These are phyloP conservation scores for Mactromeris polynyma DNA, from an alignment of 2,888 invertebrate species.

Conservation along the genomic window DNA sequence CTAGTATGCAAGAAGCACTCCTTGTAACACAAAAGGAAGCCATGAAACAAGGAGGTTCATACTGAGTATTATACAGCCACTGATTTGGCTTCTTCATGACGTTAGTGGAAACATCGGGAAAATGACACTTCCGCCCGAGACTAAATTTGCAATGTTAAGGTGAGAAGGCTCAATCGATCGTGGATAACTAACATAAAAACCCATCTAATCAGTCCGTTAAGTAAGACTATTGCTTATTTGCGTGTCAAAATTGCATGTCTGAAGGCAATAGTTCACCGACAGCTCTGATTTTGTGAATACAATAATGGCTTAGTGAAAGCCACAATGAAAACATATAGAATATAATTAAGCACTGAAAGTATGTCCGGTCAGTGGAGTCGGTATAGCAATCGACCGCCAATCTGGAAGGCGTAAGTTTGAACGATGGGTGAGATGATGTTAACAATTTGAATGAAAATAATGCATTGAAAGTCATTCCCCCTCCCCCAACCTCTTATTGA, in stretches of 20 bases:
- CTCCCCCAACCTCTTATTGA: too few relatives aligned
- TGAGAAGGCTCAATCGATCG: background rate
- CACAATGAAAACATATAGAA: background rate
- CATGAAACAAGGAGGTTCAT: background rate
- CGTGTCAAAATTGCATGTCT: background rate
- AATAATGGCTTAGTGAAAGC: background rate
- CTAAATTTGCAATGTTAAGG: background rate
- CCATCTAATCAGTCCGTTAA: background rate
- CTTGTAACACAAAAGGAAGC: background rate
- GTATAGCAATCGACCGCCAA: too few relatives aligned
- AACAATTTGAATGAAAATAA: too few relatives aligned
- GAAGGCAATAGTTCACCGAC: background rate
- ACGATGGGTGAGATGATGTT: too few relatives aligned
- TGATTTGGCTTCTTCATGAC: background rate
- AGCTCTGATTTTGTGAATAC: background rate
- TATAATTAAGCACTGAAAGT: too few relatives aligned
- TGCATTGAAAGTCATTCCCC: too few relatives aligned
- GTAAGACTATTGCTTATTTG: background rate
- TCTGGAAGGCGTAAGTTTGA: too few relatives aligned
- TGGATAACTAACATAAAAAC: background rate
- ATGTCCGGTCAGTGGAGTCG: too few relatives aligned
- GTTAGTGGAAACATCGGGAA: background rate
- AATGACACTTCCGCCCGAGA: background rate
- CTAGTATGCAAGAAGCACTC: background rate
- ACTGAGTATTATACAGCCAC: background rate